These are phyloP conservation scores for Pholis gunnellus DNA, from an alignment of 2,113 vertebrate species.

Conservation along the genomic window DNA sequence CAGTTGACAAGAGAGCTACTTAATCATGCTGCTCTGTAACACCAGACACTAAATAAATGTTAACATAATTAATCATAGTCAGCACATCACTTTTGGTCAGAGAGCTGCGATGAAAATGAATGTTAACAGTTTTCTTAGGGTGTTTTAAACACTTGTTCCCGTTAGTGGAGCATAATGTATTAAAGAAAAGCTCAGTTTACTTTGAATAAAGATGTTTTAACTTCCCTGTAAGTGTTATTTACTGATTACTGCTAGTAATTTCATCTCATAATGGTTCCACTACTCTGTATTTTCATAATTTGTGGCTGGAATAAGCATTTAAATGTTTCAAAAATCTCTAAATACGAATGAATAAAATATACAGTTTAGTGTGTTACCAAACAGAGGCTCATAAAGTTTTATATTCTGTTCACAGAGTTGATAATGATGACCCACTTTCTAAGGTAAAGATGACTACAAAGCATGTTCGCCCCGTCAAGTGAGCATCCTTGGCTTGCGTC, in stretches of 20 bases:
- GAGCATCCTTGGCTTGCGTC: constrained; percentile 53
- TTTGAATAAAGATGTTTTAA: background rate
- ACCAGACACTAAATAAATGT: constrained; percentile 82
- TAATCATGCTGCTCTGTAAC: constrained; percentile 71
- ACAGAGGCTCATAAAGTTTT: constrained; percentile 18
- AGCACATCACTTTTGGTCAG: constrained; percentile 75
- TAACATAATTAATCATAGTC: constrained; percentile 84
- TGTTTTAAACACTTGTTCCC: constrained; percentile 51
- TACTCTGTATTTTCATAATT: background rate
- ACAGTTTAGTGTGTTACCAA: constrained; percentile 1
- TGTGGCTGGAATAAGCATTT: background rate
- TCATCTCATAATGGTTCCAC: background rate
- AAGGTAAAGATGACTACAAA: constrained; percentile 48
- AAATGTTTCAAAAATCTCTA: background rate
- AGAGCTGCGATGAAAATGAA: constrained; percentile 69
- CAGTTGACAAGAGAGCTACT: constrained; percentile 75
- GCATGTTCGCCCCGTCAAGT: constrained; percentile 39
- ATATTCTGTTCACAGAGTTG: constrained; percentile 5
- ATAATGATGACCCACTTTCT: constrained; percentile 55
- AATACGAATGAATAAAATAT: background rate
- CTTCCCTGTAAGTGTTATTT: background rate
- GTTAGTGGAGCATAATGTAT: constrained; percentile 1
- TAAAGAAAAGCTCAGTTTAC: background rate
- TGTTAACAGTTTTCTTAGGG: constrained; percentile 45
- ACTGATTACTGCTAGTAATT: background rate